Evolutionary conservation across 2,888 invertebrate species (phyloP).

Genomic region (Machimus rusticus): DNA sequence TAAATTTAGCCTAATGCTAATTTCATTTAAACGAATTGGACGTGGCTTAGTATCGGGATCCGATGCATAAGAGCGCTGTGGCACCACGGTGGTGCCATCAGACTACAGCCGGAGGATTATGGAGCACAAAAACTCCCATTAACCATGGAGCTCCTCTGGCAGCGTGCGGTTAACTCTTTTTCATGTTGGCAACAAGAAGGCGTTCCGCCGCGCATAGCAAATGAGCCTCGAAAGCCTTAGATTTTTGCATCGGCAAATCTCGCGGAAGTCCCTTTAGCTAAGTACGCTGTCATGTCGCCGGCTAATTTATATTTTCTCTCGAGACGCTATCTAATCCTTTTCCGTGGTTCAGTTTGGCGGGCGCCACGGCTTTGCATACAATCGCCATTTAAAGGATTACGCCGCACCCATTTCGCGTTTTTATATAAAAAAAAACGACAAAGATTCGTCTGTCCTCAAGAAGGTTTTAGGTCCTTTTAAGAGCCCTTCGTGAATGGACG

Average conservation of each 20-base stretch:
- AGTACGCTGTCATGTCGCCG: background rate
- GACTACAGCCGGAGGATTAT: background rate
- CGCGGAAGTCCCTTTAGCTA: conserved; percentile 11
- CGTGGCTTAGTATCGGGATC: conserved; percentile 45
- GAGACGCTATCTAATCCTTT: background rate
- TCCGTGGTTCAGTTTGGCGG: background rate
- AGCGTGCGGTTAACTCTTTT: conserved; percentile 41
- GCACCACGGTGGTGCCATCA: background rate
- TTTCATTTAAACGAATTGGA: conserved; percentile 50
- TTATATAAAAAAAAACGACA: background rate
- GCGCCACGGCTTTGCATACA: conserved; percentile 42
- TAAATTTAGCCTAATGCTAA: conserved; percentile 47
- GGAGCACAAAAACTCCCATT: conserved; percentile 24
- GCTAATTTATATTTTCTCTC: conserved; percentile 13
- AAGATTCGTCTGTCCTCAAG: background rate
- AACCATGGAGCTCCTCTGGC: conserved; percentile 1
- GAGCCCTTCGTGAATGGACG: background rate
- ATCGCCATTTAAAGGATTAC: conserved; percentile 40
- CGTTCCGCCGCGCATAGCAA: conserved; percentile 49
- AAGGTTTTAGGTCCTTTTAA: background rate
- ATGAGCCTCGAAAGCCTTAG: conserved; percentile 44
- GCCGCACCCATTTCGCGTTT: background rate
- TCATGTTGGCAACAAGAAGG: conserved; percentile 43
- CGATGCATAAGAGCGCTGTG: background rate
- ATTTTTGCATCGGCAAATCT: conserved; percentile 5